Evolutionary conservation across 2,797 vertebrate genomes (phyloP).

Genomic region (Gorsachius magnificus): DNA sequence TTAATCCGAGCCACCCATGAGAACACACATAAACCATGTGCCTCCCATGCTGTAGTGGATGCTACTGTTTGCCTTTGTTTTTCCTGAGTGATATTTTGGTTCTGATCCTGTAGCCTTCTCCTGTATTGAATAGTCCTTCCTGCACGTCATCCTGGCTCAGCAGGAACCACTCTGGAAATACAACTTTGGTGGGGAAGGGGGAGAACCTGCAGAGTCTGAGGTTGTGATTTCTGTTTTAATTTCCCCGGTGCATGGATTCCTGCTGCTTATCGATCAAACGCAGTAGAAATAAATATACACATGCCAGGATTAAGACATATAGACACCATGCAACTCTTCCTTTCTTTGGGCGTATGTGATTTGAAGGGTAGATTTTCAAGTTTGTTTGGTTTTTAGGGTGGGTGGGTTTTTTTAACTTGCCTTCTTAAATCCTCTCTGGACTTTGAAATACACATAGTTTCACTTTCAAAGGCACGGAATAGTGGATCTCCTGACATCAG

Average conservation of each 20-base stretch:
- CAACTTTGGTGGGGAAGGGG: not conserved
- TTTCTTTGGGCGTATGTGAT: not conserved
- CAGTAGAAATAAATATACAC: not conserved
- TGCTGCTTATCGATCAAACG: not conserved
- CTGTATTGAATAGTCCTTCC: not conserved
- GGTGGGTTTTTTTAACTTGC: not conserved
- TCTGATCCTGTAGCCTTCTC: not conserved
- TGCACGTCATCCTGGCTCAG: not conserved
- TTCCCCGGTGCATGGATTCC: not conserved
- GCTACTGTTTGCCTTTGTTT: not conserved
- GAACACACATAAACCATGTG: not conserved
- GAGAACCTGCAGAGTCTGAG: not conserved
- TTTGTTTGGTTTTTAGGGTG: not conserved
- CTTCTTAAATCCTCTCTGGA: not conserved
- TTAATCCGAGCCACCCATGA: not conserved
- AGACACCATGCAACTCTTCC: not conserved
- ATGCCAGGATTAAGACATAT: not conserved
- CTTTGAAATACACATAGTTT: not conserved
- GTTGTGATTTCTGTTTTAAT: not conserved
- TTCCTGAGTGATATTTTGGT: not conserved
- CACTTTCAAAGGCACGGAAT: conserved; percentile 9
- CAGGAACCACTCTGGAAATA: not conserved
- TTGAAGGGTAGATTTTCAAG: not conserved
- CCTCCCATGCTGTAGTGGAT: not conserved
- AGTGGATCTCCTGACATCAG: not conserved